phyloP scores from a whole-genome alignment of 1,140 invertebrate species.

The Asbolus verrucosus region DNA sequence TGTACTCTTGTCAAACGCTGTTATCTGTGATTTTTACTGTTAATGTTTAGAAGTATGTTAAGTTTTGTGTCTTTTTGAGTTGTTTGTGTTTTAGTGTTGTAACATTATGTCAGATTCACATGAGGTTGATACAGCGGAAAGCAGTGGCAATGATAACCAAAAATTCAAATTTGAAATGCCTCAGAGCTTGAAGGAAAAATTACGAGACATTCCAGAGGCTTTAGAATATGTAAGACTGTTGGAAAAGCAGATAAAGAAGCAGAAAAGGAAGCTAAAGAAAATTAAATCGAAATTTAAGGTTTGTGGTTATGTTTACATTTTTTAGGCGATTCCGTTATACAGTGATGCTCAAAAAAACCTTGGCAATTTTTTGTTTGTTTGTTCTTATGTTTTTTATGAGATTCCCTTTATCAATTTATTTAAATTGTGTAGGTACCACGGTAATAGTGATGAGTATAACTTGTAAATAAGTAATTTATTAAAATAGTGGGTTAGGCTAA shows the following conservation, averaged over 20 bases:
- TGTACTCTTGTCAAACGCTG: background rate
- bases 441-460: no score
- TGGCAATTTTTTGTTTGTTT: no score
- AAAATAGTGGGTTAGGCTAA: no score
- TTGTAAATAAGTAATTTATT: no score
- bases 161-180: constrained; percentile 1
- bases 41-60: background rate
- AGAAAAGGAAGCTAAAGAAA: constrained; percentile 26
- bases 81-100: background rate
- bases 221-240: constrained; percentile 2
- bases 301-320: constrained; percentile 20
- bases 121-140: constrained; percentile 1
- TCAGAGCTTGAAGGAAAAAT: background rate
- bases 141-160: background rate
- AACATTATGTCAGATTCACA: constrained; percentile 1
- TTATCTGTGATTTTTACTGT: background rate
- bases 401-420: no score
- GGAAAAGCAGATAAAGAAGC: constrained; percentile 30
- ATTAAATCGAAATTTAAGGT: constrained; percentile 30
- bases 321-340: no score
- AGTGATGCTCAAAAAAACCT: no score
- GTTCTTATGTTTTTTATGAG: no score
- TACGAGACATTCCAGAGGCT: constrained; percentile 6
- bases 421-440: no score
- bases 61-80: background rate